phyloP scores from a whole-genome alignment of 2,797 vertebrate species.

The Gambusia yucatana region DNA sequence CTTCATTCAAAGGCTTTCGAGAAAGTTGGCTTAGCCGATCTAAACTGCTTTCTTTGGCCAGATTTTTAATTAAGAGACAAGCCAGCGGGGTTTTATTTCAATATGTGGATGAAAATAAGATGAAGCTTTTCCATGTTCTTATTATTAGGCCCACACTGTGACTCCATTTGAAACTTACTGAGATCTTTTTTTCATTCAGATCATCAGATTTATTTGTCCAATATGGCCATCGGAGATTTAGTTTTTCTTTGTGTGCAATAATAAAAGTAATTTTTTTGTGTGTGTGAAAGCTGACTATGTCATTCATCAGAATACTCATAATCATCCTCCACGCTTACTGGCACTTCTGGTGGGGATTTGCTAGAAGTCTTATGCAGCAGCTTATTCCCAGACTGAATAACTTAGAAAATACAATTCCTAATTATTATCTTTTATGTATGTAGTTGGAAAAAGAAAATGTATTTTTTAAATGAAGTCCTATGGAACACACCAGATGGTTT shows the following conservation, averaged over 20 bases:
- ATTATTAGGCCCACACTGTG: slow-evolving; percentile 39
- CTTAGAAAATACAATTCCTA: background rate
- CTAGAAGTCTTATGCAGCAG: background rate
- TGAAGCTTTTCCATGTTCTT: slow-evolving; percentile 58
- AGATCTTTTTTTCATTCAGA: slow-evolving; percentile 22
- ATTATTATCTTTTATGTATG: background rate
- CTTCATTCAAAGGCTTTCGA: slow-evolving; percentile 55
- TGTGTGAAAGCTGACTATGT: slow-evolving; percentile 23
- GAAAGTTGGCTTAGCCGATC: slow-evolving; percentile 46
- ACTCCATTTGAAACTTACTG: slow-evolving; percentile 37
- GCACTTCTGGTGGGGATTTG: background rate
- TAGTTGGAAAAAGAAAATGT: background rate
- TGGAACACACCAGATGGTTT: background rate
- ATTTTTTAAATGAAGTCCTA: background rate
- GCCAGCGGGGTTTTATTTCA: slow-evolving; percentile 58
- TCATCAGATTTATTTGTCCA: slow-evolving; percentile 39
- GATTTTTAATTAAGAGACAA: slow-evolving; percentile 68
- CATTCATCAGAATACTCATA: slow-evolving; percentile 15
- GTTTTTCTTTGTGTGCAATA: slow-evolving; percentile 11
- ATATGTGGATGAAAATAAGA: slow-evolving; percentile 50
- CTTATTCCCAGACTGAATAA: background rate
- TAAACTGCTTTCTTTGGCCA: slow-evolving; percentile 41
- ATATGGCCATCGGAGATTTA: slow-evolving; percentile 7
- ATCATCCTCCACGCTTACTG: background rate
- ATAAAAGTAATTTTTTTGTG: slow-evolving; percentile 21